Evolutionary conservation across 2,888 invertebrate species (phyloP).

Genomic region (Drosophila recens): DNA sequence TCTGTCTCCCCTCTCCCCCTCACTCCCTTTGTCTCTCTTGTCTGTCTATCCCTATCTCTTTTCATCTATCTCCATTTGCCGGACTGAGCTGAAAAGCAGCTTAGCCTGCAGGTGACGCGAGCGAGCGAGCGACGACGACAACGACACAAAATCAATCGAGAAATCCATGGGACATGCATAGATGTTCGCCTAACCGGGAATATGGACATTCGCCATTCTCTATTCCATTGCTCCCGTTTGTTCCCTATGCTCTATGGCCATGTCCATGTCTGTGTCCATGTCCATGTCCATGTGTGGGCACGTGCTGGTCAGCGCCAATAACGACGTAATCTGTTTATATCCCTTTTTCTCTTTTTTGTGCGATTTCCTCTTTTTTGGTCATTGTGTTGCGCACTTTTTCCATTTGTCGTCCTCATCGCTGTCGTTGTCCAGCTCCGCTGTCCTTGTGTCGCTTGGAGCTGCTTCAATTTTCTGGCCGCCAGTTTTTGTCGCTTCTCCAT

Average conservation of each 20-base stretch:
- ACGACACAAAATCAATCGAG: constrained; percentile 77
- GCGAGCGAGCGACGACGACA: constrained; percentile 45
- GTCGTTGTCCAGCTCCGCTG: neutral
- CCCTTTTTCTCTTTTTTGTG: constrained; percentile 58
- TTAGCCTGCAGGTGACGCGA: constrained; percentile 79
- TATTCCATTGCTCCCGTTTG: constrained; percentile 24
- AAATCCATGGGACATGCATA: constrained; percentile 70
- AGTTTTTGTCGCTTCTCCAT: constrained; percentile 75
- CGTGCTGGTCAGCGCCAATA: constrained; percentile 80
- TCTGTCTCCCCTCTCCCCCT: neutral
- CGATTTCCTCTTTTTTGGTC: constrained; percentile 39
- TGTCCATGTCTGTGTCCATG: constrained; percentile 36
- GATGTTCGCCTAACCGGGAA: constrained; percentile 36
- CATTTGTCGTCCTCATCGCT: constrained; percentile 63
- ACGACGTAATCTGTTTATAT: constrained; percentile 82
- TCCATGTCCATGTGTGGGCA: constrained; percentile 72
- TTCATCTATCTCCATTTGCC: constrained; percentile 45
- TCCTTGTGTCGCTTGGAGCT: constrained; percentile 41
- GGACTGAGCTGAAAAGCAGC: constrained; percentile 68
- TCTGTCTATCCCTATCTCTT: constrained; percentile 2
- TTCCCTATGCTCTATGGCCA: neutral
- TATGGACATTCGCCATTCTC: constrained; percentile 58
- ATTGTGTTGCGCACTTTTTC: constrained; percentile 79
- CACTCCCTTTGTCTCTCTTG: neutral
- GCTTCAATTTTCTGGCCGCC: constrained; percentile 80